Base-by-base conservation (phyloP, 2,888 invertebrate species). In the Apodemia hepburni region DNA sequence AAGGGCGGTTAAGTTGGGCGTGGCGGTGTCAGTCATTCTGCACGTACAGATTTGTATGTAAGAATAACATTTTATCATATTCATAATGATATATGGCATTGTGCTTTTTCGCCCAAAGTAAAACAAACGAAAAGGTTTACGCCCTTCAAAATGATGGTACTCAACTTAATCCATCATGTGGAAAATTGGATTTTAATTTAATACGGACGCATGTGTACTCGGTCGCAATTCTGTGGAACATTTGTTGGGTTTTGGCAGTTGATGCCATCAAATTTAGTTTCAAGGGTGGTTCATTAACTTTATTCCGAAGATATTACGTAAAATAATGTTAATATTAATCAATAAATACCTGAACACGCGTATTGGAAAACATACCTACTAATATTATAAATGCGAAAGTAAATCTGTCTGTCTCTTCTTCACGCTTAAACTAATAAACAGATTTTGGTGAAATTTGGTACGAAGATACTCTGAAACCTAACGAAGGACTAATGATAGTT, bases 121-220 rank as follows among this genome's bases (percentile, higher is more conserved):
- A 64, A 67, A 63, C 60, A 61, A 64, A 64, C 29, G 58, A 49
- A 18, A 18, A 33, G 54, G 54, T 64, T 59, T 45, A 35, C 35
- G 38, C 65, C 61, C 54, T 60, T 51, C 66, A 60, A 64, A 66
- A 64, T 63, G 60, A 65, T 57, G 45, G 64, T 65, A 64, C 68
- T 64, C 66, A 68, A 66, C 64, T 60, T 58, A 65, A 65, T 66
- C 60, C 45, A 64, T 65, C 62, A 64, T 61, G 59, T 64, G 38
- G 61, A 66, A 65, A 66, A 66, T 68, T 64, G 42, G 57, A 59
- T 61, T 60, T 64, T 60, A 68, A 68, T 65, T 66, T 64, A 64
- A 62, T 62, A 64, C 60, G 47, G 35, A 35, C 64, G 60, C 61
- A 64, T 57, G 57, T 49, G 64, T 57, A 61, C 58, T 47, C 63